Evolutionary conservation across 2,797 vertebrate genomes (phyloP), one percentile per base, ranked within the genome.

Genomic region (Clarias laeviceps): DNA sequence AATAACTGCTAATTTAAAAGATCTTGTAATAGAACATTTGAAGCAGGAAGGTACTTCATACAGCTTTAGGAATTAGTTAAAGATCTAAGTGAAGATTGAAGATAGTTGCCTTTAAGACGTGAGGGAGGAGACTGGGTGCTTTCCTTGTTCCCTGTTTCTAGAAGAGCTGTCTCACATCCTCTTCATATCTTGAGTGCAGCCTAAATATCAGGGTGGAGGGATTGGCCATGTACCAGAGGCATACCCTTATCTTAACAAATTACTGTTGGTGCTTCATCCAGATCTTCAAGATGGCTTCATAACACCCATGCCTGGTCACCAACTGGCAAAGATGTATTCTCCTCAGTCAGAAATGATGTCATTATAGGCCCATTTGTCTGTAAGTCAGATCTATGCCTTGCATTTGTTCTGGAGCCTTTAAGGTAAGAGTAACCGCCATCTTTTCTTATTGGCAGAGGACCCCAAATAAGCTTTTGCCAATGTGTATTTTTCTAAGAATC

Each of bases 401-500:
- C 34, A 62, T 27, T 79, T 12, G 1, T 14, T 40, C 32, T 8
- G 59, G 59, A 27, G 6, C 34, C 34, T 77, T 18, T 61, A 22
- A 37, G 54, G 54, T 77, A 77, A 27, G 73, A 24, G 27, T 32
- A 77, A 24, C 4, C 62, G 76, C 76, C 32, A 40, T 27, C 3
- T 24, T 80, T 80, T 45, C 37, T 24, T 40, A 80, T 59, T 1
- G 32, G 15, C 78, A 65, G 22, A 8, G 17, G 50, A n/a, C 78
- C 78, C 34, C 24, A 65, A 9, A 37, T 29, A 65, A 45, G n/a
- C 77, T 40, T 27, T 14, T 62, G 59, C 37, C 24, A 65, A 80
- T 40, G 59, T 4, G 45, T 80, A 45, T 80, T 80, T 80, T 65
- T 80, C 24, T 80, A 14, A 45, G n/a, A 80, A 65, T 6, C n/a